These are phyloP conservation scores for Acrossocheilus wenchowensis DNA, from an alignment of 2,797 vertebrate species.

Conservation along the genomic window DNA sequence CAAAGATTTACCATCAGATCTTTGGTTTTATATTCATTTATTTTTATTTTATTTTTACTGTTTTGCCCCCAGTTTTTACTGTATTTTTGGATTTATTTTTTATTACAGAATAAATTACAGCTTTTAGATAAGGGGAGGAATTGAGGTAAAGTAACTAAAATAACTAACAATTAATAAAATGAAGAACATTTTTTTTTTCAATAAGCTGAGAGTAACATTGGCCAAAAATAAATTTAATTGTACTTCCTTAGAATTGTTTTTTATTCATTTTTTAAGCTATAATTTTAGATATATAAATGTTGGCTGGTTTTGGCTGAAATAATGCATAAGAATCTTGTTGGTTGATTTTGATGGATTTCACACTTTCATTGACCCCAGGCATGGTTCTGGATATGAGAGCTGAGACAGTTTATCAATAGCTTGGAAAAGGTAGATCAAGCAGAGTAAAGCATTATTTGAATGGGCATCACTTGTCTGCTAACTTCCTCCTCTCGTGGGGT, in stretches of 20 bases:
- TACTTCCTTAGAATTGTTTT: not conserved
- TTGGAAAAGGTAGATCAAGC: conserved; percentile 2
- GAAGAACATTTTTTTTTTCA: conserved; percentile 46
- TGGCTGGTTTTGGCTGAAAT: not conserved
- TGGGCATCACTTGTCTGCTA: not conserved
- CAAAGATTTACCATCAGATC: not conserved
- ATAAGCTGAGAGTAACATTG: not conserved
- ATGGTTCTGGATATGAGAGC: not conserved
- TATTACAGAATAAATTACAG: conserved; percentile 47
- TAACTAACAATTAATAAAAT: conserved; percentile 55
- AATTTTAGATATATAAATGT: not conserved
- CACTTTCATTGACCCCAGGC: not conserved
- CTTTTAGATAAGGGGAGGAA: conserved; percentile 32
- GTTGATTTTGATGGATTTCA: conserved; percentile 22
- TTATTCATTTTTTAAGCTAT: not conserved
- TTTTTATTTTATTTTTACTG: conserved; percentile 46
- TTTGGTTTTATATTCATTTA: conserved; percentile 61
- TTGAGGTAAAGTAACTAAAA: conserved; percentile 43
- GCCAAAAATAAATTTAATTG: not conserved
- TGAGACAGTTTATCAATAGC: conserved; percentile 23
- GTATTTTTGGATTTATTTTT: conserved; percentile 37
- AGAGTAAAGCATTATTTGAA: not conserved
- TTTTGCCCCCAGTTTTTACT: conserved; percentile 13
- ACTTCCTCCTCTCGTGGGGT: not conserved
- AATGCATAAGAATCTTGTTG: not conserved